phyloP scores from a whole-genome alignment of 1,140 invertebrate genomes.

The Rhynchophorus ferrugineus region DNA sequence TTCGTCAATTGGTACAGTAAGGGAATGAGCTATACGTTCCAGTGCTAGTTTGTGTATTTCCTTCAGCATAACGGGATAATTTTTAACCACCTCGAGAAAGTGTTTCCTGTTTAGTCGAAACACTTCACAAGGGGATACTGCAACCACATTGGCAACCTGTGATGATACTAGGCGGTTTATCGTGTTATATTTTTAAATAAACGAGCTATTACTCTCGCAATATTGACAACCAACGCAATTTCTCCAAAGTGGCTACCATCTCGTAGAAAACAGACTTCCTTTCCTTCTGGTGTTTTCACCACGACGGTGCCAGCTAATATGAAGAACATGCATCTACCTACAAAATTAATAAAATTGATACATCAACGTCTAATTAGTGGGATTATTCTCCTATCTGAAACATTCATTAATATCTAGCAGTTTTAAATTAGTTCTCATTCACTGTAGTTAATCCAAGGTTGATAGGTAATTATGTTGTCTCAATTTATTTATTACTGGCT shows the following conservation, averaged over 20 bases:
- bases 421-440: too few species aligned
- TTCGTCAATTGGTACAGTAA: too few species aligned
- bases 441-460: too few species aligned
- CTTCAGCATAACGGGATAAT: neutral
- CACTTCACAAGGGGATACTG: neutral
- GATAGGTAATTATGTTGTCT: too few species aligned
- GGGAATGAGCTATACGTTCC: neutral
- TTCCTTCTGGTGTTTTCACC: neutral
- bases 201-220: too few species aligned
- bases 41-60: neutral
- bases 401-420: too few species aligned
- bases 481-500: too few species aligned
- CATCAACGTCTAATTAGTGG: too few species aligned
- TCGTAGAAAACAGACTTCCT: neutral
- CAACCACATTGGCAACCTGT: neutral
- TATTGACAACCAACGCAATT: neutral
- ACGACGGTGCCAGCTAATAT: neutral
- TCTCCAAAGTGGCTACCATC: neutral
- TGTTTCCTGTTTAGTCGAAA: neutral
- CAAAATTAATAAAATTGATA: too few species aligned
- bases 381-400: too few species aligned
- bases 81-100: neutral
- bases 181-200: too few species aligned
- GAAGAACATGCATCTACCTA: neutral
- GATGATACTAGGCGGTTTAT: too few species aligned